Base-by-base conservation (phyloP, 2,888 invertebrate genomes). In the Anoplius nigerrimus region DNA sequence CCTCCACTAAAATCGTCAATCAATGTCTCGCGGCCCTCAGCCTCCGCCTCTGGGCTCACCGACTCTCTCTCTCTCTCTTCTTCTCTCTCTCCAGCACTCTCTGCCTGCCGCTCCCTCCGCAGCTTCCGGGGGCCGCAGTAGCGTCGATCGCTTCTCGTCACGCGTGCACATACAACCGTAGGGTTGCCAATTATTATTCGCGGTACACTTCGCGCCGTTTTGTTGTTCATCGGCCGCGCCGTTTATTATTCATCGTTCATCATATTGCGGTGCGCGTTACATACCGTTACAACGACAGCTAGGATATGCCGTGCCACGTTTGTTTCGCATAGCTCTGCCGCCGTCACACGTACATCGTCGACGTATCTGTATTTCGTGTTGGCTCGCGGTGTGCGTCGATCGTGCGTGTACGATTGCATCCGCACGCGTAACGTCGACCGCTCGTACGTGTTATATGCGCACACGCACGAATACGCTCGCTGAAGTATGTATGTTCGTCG, bases 211-310 rank as follows among this genome's bases (percentile, higher is more conserved):
- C 74, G 73, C 79, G 75, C 71, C 78, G 78, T 85, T 84, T 83
- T 80, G 78, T 81, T 79, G 82, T 82, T 85, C 81, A 81, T 84
- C 79, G 84, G 78, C 75, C 71, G 69, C 69, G 77, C 75, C 82
- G 79, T 84, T 86, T 83, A 86, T 84, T 85, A 85, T 85, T 83
- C 84, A 86, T 85, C 82, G 83, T 82, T 85, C 80, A 80, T 81
- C 81, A 78, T 80, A 78, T 76, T 75, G 78, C 72, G 75, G 73
- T 70, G 71, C 69, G 61, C 68, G 80, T 73, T 80, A 74, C 81
- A 77, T 67, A 74, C 63, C 72, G 75, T 76, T 75, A 76, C 78
- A 79, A 74, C 76, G 71, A 55, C 48, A 55, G 63, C 63, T 48
- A 27, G 52, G 62, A 69, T 71, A 65, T 66, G 63, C 52, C 66